Conservation (phyloP, 2,113 vertebrate genomes). For the Galbula dea region DNA sequence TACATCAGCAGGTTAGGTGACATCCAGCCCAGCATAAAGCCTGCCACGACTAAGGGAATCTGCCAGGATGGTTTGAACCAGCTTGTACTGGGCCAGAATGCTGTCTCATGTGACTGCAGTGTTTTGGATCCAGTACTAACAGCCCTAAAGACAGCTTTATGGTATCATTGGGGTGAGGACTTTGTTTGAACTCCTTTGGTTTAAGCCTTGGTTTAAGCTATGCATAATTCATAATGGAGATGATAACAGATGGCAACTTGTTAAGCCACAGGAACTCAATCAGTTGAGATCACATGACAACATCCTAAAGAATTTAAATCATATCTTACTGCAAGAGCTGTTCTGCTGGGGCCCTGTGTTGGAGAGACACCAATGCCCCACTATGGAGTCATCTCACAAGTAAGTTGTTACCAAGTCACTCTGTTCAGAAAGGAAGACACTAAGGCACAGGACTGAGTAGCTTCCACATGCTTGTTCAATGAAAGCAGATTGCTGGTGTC, state of each 20-base stretch:
- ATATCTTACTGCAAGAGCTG: background rate
- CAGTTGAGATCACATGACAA: conserved; percentile 58
- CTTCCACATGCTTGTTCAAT: background rate
- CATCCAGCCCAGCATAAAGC: background rate
- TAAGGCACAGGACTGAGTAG: background rate
- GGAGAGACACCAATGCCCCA: background rate
- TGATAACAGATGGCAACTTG: conserved; percentile 64
- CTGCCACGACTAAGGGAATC: background rate
- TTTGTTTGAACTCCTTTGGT: conserved; percentile 35
- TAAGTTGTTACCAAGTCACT: background rate
- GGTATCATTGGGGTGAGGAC: background rate
- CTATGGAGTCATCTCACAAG: background rate
- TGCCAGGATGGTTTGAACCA: background rate
- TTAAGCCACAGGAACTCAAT: conserved; percentile 65
- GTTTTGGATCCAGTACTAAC: background rate
- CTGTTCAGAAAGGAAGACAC: background rate
- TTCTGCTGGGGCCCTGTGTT: background rate
- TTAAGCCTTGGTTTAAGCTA: conserved; percentile 38
- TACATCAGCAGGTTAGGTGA: background rate
- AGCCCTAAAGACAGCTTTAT: conserved; percentile 18
- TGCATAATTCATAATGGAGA: conserved; percentile 49
- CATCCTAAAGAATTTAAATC: conserved; percentile 49
- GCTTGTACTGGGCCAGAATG: background rate
- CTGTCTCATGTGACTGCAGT: background rate
- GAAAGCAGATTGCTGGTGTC: background rate